Base-by-base conservation (phyloP, 1,140 invertebrate species). In the Tenebrio molitor region DNA sequence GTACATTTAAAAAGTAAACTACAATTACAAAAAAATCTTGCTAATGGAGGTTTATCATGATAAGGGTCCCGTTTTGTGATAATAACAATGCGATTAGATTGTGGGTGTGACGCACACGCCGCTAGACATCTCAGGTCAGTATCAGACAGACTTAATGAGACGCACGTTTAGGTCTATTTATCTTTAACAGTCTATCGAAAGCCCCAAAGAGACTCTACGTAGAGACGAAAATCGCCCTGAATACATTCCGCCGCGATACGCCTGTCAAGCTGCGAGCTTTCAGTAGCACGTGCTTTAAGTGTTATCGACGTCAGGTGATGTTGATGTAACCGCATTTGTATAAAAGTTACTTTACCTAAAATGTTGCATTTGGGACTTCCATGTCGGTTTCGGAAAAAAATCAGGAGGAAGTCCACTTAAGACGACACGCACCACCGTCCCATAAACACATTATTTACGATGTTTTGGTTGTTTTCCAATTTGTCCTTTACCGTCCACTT, bases 201-300 rank as follows among this genome's bases (percentile, higher is more conserved):
- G 23, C 33, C 36, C 36, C 42, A 58, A 42, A n/a, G 25, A 23
- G 19, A 29, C 5, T 39, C 33, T 58, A 12, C 5, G 21, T 58
- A 29, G 15, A 23, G 44, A 1, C 44, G 44, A 50, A 23, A 50
- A 58, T 58, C 41, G 16, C 29, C 2, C 2, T 33, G 4, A 33
- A 33, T 10, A 33, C 4, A 4, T 10, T 39, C 6, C 2, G 12
- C 36, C 2, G 12, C 36, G 36, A 5, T 33, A 33, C 29, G 36
- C 36, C 36, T 39, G 36, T 39, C 53, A 71, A 71, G 69, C 69
- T 71, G 69, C 53, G 53, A 71, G 46, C 69, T 71, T 58, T 71
- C 58, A 71, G 39, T 71, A 62, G 69, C 69, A 71, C 69, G 69
- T 71, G 69, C 69, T 71, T 71, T 25, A 25, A 66, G 39, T 65